Evolutionary conservation across 2,113 vertebrate species (phyloP).

Genomic region (Cettia cetti): DNA sequence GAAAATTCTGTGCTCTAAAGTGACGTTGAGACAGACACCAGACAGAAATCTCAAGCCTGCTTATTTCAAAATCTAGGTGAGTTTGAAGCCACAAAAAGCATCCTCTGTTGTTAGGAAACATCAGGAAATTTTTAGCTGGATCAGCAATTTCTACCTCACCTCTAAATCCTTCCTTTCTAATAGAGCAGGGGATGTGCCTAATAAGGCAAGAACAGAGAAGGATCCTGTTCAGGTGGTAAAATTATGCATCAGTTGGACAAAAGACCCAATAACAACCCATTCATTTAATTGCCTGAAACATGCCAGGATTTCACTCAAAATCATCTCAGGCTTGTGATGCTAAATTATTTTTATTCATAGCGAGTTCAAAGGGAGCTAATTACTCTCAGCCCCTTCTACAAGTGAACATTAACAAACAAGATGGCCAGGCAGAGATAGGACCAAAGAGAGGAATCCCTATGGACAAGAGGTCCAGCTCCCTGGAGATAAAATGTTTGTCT

Average conservation of each 20-base stretch:
- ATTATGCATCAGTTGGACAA: neutral
- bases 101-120: neutral
- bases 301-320: constrained; percentile 7
- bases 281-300: neutral
- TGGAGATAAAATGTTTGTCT: neutral
- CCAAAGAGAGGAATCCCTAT: neutral
- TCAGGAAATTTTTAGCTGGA: neutral
- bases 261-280: neutral
- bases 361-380: constrained; percentile 4
- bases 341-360: constrained; percentile 28
- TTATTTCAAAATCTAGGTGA: neutral
- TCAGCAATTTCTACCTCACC: neutral
- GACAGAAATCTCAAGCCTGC: neutral
- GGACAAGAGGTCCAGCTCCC: neutral
- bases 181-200: neutral
- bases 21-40: neutral
- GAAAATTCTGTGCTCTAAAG: neutral
- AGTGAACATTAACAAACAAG: neutral
- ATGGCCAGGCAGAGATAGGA: neutral
- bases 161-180: neutral
- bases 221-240: neutral
- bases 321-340: constrained; percentile 2
- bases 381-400: neutral
- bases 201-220: neutral
- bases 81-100: neutral